Percentiles rank a stretch among this genome's conserved stretches.
Evolutionary conservation across 1,140 invertebrate genomes (phyloP).

Genomic region (Pinna nobilis): DNA sequence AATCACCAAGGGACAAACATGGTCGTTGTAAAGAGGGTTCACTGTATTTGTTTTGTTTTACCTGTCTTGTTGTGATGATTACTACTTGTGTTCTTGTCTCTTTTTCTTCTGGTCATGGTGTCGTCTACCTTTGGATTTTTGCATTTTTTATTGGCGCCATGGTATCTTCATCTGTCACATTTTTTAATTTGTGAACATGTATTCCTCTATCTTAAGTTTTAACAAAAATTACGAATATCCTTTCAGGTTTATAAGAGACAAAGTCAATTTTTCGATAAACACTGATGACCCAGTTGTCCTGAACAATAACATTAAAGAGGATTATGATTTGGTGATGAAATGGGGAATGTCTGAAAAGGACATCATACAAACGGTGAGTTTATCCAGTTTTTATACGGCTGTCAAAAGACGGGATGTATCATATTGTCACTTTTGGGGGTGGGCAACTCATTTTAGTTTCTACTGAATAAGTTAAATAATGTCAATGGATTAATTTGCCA

Average conservation of each 20-base stretch:
- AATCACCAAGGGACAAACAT: too few species aligned
- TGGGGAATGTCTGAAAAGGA: slow-evolving; percentile 77
- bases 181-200: too few species aligned
- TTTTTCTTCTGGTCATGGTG: too few species aligned
- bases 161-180: too few species aligned
- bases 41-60: too few species aligned
- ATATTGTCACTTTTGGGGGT: too few species aligned
- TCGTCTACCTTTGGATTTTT: too few species aligned
- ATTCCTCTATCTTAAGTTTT: too few species aligned
- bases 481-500: not conserved
- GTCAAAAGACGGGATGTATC: not conserved
- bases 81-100: too few species aligned
- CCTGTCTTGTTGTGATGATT: too few species aligned
- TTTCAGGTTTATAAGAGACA: slow-evolving; percentile 78
- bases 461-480: not conserved
- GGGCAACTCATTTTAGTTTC: too few species aligned
- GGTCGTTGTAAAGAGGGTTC: too few species aligned
- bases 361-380: slow-evolving; percentile 76
- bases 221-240: not conserved
- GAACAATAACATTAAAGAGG: slow-evolving; percentile 75
- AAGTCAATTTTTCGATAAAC: slow-evolving; percentile 79
- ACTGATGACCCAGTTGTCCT: slow-evolving; percentile 80
- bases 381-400: not conserved
- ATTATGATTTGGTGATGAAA: slow-evolving; percentile 74
- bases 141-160: not conserved